Base-by-base conservation (phyloP, 1,140 invertebrate species). In the Limonius californicus region DNA sequence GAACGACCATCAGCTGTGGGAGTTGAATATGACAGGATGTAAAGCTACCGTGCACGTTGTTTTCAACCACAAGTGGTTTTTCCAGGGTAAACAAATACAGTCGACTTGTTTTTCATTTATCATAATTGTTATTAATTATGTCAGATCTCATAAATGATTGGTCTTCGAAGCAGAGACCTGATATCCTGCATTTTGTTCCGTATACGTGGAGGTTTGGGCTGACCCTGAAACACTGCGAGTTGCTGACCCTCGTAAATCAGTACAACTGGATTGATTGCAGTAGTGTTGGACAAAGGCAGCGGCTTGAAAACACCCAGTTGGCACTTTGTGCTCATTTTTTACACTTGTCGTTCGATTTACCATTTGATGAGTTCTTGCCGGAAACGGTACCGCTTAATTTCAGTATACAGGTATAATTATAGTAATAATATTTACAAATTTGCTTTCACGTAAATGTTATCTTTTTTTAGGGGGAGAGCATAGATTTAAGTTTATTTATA, bases 251-350 rank as follows among this genome's bases (percentile, higher is more conserved):
- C 7, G 89, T 93, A 62, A 99, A 99, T 81, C 94, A 99, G 74
- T 94, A 94, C 75, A 99, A 99, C 78, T 99, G 96, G 97, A 92
- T 99, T 67, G 97, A 99, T 77, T 98, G 95, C 69, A 95, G 94
- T 47, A 94, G 92, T 39, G 91, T 93, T 45, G 91, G 92, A 73
- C 92, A 95, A 78, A 64, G 67, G 54, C 74, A 70, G 39, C 65
- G 70, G 18, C 57, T 75, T 15, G 95, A 97, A 81, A 98, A 98
- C 78, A 90, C 90, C 72, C 92, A 95, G 73, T 83, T 97, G 59
- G 94, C 92, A 0, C 90, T 97, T 69, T 95, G 93, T 78, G 95
- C 95, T 6, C 94, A 97, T 72, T 83, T 92, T 6, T 89, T 97
- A 70, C 94, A 97, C 71, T 80, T 98, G 65, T 93, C 93, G 7